Percentiles rank a stretch among this genome's conserved stretches.
Conservation (phyloP, 2,113 vertebrate genomes). For the Platichthys stellatus region DNA sequence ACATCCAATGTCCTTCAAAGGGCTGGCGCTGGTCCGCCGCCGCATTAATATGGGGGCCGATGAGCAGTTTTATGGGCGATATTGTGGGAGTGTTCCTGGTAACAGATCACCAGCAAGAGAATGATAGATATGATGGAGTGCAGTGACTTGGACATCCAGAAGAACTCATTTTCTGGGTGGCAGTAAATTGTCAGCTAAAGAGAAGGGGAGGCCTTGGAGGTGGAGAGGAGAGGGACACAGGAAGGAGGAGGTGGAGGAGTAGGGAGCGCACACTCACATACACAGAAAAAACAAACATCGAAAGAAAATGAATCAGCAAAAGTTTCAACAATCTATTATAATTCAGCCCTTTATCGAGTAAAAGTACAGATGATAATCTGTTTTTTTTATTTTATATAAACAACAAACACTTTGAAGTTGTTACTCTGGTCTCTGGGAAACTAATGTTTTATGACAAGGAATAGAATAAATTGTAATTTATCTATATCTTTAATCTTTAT, state of each 20-base stretch:
- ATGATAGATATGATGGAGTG: conserved; percentile 78
- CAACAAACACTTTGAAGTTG: neutral
- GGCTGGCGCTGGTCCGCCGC: conserved; percentile 36
- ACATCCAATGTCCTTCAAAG: conserved; percentile 70
- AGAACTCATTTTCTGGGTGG: conserved; percentile 75
- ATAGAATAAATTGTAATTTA: too few relatives aligned
- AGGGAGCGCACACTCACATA: neutral
- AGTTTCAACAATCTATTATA: neutral
- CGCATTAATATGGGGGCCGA: conserved; percentile 66
- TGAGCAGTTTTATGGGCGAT: conserved; percentile 75
- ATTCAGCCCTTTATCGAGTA: neutral
- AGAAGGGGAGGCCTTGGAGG: conserved; percentile 70
- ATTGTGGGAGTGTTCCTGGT: conserved; percentile 71
- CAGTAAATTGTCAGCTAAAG: conserved; percentile 73
- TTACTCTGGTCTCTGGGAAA: neutral
- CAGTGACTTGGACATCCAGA: conserved; percentile 62
- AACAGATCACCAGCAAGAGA: conserved; percentile 67
- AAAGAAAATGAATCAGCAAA: neutral
- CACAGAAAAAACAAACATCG: neutral
- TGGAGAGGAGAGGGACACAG: conserved; percentile 24
- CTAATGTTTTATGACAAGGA: too few relatives aligned
- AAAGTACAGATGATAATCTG: neutral
- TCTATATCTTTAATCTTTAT: too few relatives aligned
- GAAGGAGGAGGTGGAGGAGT: neutral
- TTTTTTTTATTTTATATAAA: neutral